These are phyloP conservation scores for Pteropus rufus DNA, from an alignment of 2,797 vertebrate genomes.

Conservation along the genomic window DNA sequence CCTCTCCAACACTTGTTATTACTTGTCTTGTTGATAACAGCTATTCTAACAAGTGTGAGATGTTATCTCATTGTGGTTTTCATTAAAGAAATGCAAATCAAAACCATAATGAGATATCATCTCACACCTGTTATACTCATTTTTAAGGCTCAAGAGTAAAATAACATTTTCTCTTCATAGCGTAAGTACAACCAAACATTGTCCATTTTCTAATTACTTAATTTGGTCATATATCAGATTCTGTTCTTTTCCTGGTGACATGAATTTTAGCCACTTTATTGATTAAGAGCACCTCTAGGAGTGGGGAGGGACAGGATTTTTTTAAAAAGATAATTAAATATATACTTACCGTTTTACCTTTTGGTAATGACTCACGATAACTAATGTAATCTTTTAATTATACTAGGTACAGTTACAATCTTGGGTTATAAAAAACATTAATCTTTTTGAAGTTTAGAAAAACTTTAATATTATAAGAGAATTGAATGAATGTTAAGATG, in stretches of 20 bases:
- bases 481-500: not conserved
- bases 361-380: not conserved
- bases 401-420: not conserved
- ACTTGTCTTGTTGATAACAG: no score
- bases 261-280: constrained; percentile 8
- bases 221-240: not conserved
- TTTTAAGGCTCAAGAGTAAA: constrained; percentile 21
- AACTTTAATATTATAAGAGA: not conserved
- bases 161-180: not conserved
- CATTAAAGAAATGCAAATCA: no score
- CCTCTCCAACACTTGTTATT: no score
- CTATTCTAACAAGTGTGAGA: no score
- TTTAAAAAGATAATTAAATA: not conserved
- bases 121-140: not conserved
- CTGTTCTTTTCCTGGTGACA: not conserved
- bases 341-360: not conserved
- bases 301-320: not conserved
- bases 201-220: not conserved
- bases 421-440: not conserved
- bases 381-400: not conserved
- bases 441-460: constrained; percentile 5
- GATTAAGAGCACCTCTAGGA: not conserved
- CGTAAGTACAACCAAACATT: not conserved
- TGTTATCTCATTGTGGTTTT: no score
- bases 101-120: no score